Evolutionary conservation across 2,888 invertebrate species (phyloP).

Genomic region (Agrochola lota): DNA sequence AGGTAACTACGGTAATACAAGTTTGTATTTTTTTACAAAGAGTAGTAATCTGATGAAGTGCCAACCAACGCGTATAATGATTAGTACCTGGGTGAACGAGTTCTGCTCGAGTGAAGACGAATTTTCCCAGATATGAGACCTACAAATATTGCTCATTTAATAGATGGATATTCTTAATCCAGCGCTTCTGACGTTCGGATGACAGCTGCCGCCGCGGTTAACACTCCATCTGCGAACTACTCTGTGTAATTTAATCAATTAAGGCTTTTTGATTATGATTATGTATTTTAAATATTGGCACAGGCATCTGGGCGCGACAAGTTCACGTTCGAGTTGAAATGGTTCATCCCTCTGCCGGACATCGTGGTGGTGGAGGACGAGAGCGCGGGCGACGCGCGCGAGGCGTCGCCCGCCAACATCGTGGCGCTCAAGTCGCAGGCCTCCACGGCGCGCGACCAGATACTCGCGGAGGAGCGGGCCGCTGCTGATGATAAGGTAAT

Average conservation of each 20-base stretch:
- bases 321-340: conserved; percentile 97
- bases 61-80: neutral
- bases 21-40: conserved; percentile 27
- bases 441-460: conserved; percentile 96
- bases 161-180: neutral
- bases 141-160: too few relatives aligned
- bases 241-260: conserved; percentile 24
- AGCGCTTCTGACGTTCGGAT: neutral
- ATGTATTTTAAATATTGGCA: neutral
- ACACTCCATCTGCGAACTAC: conserved; percentile 30
- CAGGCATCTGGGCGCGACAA: conserved; percentile 96
- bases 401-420: conserved; percentile 95
- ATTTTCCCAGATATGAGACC: too few relatives aligned
- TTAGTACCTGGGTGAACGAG: neutral
- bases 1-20: conserved; percentile 86
- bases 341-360: conserved; percentile 97
- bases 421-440: conserved; percentile 96
- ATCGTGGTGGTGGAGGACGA: conserved; percentile 94
- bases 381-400: conserved; percentile 78
- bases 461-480: conserved; percentile 94
- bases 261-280: neutral
- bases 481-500: conserved; percentile 91
- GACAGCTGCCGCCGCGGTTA: neutral
- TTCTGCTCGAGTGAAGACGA: too few relatives aligned
- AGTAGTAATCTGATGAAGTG: conserved; percentile 17